These are phyloP conservation scores for Geopemphigus sp. DNA, from an alignment of 1,140 invertebrate genomes.

Conservation along the genomic window DNA sequence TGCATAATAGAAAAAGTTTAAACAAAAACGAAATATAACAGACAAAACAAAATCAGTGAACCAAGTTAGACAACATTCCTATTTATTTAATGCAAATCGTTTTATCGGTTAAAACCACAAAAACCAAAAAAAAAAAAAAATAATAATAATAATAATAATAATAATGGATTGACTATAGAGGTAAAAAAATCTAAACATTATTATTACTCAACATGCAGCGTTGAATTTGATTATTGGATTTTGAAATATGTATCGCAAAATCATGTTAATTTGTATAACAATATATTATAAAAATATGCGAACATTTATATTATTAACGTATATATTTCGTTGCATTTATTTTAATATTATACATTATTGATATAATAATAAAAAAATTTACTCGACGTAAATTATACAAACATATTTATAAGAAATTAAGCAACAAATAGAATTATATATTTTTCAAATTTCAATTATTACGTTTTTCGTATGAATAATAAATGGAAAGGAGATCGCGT, in stretches of 20 bases:
- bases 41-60: background rate
- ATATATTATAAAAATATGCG: background rate
- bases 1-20: constrained; percentile 16
- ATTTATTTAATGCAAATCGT: background rate
- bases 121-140: background rate
- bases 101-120: constrained; percentile 1
- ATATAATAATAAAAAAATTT: too few species aligned
- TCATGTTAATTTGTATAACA: background rate
- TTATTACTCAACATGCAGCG: background rate
- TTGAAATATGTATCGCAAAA: background rate
- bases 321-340: too few species aligned
- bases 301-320: background rate
- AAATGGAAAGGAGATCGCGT: background rate
- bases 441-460: background rate
- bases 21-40: constrained; percentile 3
- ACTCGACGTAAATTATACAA: too few species aligned
- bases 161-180: too few species aligned
- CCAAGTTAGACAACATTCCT: background rate
- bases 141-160: too few species aligned
- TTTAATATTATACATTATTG: too few species aligned
- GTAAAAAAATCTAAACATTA: background rate
- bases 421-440: too few species aligned
- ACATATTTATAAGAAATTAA: too few species aligned
- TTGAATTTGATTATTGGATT: background rate
- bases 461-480: background rate